Evolutionary conservation across 2,888 invertebrate genomes (phyloP).

Genomic region (Eucera pruinosa): DNA sequence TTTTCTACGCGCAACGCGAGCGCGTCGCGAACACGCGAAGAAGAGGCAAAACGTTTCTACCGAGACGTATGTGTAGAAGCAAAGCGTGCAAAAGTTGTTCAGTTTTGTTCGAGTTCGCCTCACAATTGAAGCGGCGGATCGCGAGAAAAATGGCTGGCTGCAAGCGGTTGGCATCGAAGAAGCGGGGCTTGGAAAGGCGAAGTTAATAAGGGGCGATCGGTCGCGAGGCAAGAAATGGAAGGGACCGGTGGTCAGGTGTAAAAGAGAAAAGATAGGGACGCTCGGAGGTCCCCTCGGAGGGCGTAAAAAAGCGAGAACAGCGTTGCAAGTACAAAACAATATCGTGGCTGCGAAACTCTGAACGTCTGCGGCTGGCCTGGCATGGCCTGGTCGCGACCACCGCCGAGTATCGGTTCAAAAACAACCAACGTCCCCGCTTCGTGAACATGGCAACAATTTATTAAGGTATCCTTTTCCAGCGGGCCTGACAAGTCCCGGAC

Average conservation of each 20-base stretch:
- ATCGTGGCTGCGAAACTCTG: conserved; percentile 61
- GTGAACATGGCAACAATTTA: conserved; percentile 72
- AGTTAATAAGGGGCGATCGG: conserved; percentile 33
- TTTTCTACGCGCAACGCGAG: too few species aligned
- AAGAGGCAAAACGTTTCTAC: too few species aligned
- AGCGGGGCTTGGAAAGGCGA: conserved; percentile 16
- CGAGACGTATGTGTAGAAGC: too few species aligned
- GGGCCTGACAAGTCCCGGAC: conserved; percentile 71
- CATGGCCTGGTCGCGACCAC: conserved; percentile 59
- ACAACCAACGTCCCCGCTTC: conserved; percentile 36
- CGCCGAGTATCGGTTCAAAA: conserved; percentile 53
- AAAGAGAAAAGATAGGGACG: conserved; percentile 32
- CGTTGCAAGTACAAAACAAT: conserved; percentile 59
- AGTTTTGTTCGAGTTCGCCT: too few species aligned
- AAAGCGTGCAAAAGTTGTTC: too few species aligned
- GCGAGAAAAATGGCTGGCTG: not conserved
- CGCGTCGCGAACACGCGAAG: too few species aligned
- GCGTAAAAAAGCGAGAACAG: conserved; percentile 53
- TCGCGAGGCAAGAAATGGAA: conserved; percentile 25
- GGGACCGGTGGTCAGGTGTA: conserved; percentile 41
- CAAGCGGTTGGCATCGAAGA: conserved; percentile 16
- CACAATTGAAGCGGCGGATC: too few species aligned
- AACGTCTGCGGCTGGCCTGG: too few species aligned
- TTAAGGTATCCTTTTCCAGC: conserved; percentile 73
- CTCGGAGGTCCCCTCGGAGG: conserved; percentile 26